These are phyloP conservation scores for Watsonalla cultraria DNA, from an alignment of 2,888 invertebrate species.

Conservation along the genomic window DNA sequence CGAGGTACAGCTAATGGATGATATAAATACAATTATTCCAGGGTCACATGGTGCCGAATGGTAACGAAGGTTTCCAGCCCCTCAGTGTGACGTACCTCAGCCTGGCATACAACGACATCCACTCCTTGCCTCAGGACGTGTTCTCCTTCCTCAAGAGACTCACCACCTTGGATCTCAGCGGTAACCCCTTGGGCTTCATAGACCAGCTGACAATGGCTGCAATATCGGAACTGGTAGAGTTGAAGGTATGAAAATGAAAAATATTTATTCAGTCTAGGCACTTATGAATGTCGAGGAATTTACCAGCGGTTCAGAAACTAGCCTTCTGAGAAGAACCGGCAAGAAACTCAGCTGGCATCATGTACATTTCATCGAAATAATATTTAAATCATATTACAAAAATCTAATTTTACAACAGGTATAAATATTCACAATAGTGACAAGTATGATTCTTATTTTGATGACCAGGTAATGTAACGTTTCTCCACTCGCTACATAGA, in stretches of 20 bases:
- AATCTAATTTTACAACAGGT: too few relatives aligned
- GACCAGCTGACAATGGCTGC: conserved; percentile 80
- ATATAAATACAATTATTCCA: conserved; percentile 38
- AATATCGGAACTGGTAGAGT: conserved; percentile 74
- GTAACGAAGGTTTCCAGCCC: conserved; percentile 56
- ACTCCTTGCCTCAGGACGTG: conserved; percentile 80
- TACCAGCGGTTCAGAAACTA: too few relatives aligned
- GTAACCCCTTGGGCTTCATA: conserved; percentile 83
- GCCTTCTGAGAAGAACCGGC: too few relatives aligned
- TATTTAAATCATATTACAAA: too few relatives aligned
- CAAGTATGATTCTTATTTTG: too few relatives aligned
- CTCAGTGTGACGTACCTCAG: conserved; percentile 74
- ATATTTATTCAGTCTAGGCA: too few relatives aligned
- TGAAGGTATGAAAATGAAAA: conserved; percentile 80
- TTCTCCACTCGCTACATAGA: not conserved
- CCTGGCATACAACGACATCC: conserved; percentile 82
- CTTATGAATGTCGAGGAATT: too few relatives aligned
- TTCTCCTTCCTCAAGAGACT: conserved; percentile 83
- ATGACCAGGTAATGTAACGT: not conserved
- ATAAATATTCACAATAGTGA: too few relatives aligned
- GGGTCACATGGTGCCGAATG: conserved; percentile 60
- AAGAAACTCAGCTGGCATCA: too few relatives aligned
- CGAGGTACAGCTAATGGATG: too few relatives aligned
- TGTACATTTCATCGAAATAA: too few relatives aligned
- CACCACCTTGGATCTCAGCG: conserved; percentile 80